Evolutionary conservation across 2,113 vertebrate species (phyloP).

Genomic region (Chlamydotis undulata): DNA sequence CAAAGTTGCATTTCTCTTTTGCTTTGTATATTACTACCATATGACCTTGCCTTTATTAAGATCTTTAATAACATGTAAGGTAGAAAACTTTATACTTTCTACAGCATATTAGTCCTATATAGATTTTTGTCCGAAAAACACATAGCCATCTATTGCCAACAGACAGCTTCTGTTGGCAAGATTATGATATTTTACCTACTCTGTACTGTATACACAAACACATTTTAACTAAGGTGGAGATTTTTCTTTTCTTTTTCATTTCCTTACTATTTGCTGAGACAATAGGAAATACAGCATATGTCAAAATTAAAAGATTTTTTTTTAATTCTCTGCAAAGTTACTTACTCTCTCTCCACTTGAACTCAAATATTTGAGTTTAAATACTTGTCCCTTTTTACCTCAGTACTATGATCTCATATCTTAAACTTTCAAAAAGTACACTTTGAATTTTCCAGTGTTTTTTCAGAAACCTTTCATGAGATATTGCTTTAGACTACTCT

Average conservation of each 20-base stretch:
- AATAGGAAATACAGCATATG: not conserved
- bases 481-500: not conserved
- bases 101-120: not conserved
- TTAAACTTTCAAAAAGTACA: not conserved
- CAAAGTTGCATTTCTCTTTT: not conserved
- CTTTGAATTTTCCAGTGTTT: not conserved
- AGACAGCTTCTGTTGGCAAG: not conserved
- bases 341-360: not conserved
- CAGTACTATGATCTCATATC: not conserved
- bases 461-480: not conserved
- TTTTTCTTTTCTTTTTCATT: not conserved
- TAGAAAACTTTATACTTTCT: not conserved
- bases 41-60: not conserved
- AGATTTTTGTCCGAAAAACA: not conserved
- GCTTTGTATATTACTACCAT: not conserved
- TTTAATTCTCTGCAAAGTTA: not conserved
- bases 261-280: not conserved
- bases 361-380: not conserved
- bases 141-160: fast-evolving
- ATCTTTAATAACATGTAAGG: not conserved
- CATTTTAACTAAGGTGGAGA: not conserved
- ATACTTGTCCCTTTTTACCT: not conserved
- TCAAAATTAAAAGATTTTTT: not conserved
- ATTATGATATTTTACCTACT: not conserved
- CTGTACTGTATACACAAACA: not conserved